Evolutionary conservation across 2,797 vertebrate species (phyloP).

Genomic region (Scomberomorus guttatus): DNA sequence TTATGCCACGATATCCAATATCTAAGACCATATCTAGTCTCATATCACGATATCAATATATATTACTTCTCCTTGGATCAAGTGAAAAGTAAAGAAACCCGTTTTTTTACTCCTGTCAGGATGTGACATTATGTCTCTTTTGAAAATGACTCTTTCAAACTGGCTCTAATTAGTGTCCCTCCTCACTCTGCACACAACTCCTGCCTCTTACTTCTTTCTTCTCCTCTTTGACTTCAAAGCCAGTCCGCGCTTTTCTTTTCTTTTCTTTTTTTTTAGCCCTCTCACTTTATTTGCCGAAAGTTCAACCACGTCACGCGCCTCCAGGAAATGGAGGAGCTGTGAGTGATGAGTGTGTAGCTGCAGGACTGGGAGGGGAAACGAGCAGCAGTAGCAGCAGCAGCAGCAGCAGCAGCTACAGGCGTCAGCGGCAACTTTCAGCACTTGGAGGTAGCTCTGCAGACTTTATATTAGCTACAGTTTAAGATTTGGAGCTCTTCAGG

Average conservation of each 20-base stretch:
- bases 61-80: too few relatives aligned
- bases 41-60: too few relatives aligned
- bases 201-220: neutral
- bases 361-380: constrained; percentile 57
- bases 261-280: neutral
- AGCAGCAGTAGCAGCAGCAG: constrained; percentile 13
- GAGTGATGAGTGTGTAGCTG: constrained; percentile 16
- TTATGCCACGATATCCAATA: too few relatives aligned
- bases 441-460: constrained; percentile 15
- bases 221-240: neutral
- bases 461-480: neutral
- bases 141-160: too few relatives aligned
- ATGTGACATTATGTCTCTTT: too few relatives aligned
- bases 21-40: too few relatives aligned
- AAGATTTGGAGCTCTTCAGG: fast-evolving
- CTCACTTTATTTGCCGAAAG: constrained; percentile 11
- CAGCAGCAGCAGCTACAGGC: constrained; percentile 35
- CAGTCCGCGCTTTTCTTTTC: neutral
- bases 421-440: constrained; percentile 36
- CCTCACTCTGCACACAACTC: too few relatives aligned
- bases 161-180: too few relatives aligned
- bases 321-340: constrained; percentile 69
- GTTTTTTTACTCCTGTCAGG: too few relatives aligned
- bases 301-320: constrained; percentile 10
- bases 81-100: too few relatives aligned